These are phyloP conservation scores for Mormyrus proboscirostris DNA, from an alignment of 2,797 vertebrate species.

Conservation along the genomic window DNA sequence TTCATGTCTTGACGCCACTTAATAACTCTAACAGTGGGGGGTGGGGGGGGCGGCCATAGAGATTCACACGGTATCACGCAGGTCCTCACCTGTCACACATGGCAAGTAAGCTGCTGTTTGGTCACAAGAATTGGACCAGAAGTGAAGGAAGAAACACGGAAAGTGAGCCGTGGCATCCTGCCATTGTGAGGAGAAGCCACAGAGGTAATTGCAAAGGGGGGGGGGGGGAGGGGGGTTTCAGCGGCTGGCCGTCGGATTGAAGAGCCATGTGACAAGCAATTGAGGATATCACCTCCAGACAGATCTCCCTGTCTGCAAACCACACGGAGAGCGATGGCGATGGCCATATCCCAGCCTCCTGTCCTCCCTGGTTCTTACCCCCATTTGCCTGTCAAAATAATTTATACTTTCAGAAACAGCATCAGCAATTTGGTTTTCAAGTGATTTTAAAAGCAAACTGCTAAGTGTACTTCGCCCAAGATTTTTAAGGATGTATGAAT, in stretches of 20 bases:
- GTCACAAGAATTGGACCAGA: not conserved
- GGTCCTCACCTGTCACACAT: not conserved
- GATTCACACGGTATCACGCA: not conserved
- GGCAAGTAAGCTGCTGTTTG: not conserved
- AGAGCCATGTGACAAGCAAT: not conserved
- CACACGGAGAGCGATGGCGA: not conserved
- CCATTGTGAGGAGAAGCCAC: not conserved
- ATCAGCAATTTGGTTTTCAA: not conserved
- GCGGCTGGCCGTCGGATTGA: not conserved
- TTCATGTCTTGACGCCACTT: not conserved
- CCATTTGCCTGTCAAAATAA: conserved; percentile 25
- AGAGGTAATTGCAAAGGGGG: not conserved
- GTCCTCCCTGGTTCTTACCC: not conserved
- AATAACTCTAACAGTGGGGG: not conserved
- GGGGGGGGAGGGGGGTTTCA: not conserved
- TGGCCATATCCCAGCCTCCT: not conserved
- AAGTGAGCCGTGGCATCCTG: not conserved
- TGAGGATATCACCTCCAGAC: not conserved
- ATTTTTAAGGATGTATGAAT: not conserved
- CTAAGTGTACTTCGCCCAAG: not conserved
- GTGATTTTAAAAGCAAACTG: conserved; percentile 4
- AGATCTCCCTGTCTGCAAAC: not conserved
- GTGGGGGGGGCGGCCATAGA: not conserved
- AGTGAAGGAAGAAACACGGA: not conserved
- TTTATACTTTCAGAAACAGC: not conserved